These are phyloP conservation scores for Esperia sulphurella DNA, from an alignment of 2,888 invertebrate species.

Conservation along the genomic window DNA sequence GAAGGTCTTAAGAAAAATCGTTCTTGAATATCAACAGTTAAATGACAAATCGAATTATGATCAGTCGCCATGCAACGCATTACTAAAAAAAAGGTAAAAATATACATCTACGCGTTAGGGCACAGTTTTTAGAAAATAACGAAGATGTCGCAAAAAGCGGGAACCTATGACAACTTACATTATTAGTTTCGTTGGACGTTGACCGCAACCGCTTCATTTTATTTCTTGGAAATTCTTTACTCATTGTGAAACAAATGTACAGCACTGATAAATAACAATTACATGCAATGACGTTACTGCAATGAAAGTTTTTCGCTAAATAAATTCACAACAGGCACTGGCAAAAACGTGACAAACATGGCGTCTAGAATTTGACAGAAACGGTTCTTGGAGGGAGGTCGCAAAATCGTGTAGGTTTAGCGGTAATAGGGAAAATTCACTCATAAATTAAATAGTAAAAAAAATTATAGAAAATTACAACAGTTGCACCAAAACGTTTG, in stretches of 20 bases:
- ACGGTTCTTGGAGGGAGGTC: slow-evolving; percentile 5
- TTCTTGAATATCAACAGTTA: background rate
- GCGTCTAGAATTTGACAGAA: slow-evolving; percentile 58
- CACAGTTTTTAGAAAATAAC: slow-evolving; percentile 25
- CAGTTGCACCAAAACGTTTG: too few relatives aligned
- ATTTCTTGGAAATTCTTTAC: slow-evolving; percentile 40
- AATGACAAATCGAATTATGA: slow-evolving; percentile 7
- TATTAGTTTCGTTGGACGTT: slow-evolving; percentile 42
- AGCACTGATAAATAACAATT: slow-evolving; percentile 13
- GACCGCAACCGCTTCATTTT: slow-evolving; percentile 46
- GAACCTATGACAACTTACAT: slow-evolving; percentile 57
- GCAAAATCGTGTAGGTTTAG: background rate
- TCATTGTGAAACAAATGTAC: slow-evolving; percentile 40
- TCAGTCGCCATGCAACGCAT: slow-evolving; percentile 22
- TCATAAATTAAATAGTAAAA: too few relatives aligned
- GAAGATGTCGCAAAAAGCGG: slow-evolving; percentile 49
- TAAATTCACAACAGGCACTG: slow-evolving; percentile 56
- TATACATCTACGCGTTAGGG: slow-evolving; percentile 53
- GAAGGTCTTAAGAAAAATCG: background rate
- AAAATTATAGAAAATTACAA: too few relatives aligned
- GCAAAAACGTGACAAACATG: slow-evolving; percentile 76
- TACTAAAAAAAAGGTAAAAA: slow-evolving; percentile 24
- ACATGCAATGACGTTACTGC: slow-evolving; percentile 20
- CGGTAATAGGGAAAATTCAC: too few relatives aligned
- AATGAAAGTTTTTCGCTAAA: slow-evolving; percentile 38